Percentiles rank a stretch among this genome's conserved stretches.
phyloP scores from a whole-genome alignment of 2,113 vertebrate species.

The Otolemur garnettii region DNA sequence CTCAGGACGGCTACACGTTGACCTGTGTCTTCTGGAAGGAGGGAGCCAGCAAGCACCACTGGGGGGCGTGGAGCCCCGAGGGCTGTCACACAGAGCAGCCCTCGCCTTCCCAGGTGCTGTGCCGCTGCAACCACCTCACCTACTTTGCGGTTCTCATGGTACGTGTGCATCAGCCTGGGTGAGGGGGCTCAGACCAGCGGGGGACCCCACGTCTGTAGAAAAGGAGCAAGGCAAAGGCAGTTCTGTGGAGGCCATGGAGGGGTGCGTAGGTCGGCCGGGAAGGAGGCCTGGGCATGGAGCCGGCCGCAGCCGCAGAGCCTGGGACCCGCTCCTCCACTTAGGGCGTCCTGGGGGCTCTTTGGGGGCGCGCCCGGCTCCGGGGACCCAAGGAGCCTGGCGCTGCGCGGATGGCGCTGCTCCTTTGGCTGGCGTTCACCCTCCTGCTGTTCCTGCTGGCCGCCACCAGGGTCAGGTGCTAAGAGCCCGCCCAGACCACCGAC shows the following conservation, averaged over 20 bases:
- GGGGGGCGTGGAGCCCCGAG: conserved; percentile 78
- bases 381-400: background rate
- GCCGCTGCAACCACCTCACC: conserved; percentile 84
- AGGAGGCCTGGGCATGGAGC: background rate
- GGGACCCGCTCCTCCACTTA: background rate
- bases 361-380: background rate
- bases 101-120: conserved; percentile 57
- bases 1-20: conserved; percentile 51
- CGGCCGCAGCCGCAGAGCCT: fast-evolving
- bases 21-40: conserved; percentile 85
- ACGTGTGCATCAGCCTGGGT: background rate
- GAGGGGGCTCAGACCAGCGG: background rate
- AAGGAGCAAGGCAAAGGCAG: background rate
- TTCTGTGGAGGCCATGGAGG: fast-evolving
- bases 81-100: conserved; percentile 76
- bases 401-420: conserved; percentile 55
- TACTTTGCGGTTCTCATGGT: conserved; percentile 88
- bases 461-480: conserved; percentile 36
- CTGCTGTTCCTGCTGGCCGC: conserved; percentile 8
- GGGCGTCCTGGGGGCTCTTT: background rate
- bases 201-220: background rate
- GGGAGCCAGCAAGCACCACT: background rate
- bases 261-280: background rate
- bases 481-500: conserved; percentile 90
- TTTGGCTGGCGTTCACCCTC: background rate